Base-by-base conservation (phyloP, 1,140 invertebrate species). In the Thalassaphorura encarpata region DNA sequence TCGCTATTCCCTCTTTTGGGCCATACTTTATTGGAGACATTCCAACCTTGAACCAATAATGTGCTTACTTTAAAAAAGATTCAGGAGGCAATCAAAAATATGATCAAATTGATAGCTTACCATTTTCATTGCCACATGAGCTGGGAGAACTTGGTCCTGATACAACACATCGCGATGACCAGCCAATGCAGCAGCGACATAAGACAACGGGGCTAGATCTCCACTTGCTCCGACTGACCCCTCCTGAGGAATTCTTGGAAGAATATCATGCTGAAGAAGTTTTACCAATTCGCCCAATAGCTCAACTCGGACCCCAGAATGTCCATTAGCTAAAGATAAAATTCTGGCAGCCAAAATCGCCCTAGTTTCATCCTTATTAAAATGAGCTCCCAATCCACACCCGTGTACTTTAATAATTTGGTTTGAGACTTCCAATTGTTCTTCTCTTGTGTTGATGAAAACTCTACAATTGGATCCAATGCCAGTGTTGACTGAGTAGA, bases 181-280 rank as follows among this genome's bases (percentile, higher is more conserved):
- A 27, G 11, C 46, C 5, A 52, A 16, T 11, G 23, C 31, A 6
- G 49, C 49, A 19, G 29, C 49, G 18, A 52, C 21, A 19, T 52
- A 52, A 27, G 49, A 39, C 16, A 52, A 24, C 26, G 49, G 49
- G 5, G 49, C 39, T 18, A 52, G 24, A 23, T 52, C 49, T 40
- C 49, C 49, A 39, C 28, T 42, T 16, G 49, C 49, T 5, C 49
- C 49, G n/a, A 52, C 49, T n/a, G 49, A 52, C n/a, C 49, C 49
- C 21, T 40, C 31, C 24, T 40, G 18, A 15, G 29, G 28, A 18
- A 52, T 52, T 8, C 27, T 18, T 40, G 49, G 49, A 15, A 52
- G 31, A 11, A 52, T 40, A 27, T 52, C 49, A n/a, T 39, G 13
- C 36, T 52, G 28, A 4, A 52, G 13, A 23, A 52, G 23, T 13